Base-by-base conservation (phyloP, 2,888 invertebrate species). In the Drosophila monieri region DNA sequence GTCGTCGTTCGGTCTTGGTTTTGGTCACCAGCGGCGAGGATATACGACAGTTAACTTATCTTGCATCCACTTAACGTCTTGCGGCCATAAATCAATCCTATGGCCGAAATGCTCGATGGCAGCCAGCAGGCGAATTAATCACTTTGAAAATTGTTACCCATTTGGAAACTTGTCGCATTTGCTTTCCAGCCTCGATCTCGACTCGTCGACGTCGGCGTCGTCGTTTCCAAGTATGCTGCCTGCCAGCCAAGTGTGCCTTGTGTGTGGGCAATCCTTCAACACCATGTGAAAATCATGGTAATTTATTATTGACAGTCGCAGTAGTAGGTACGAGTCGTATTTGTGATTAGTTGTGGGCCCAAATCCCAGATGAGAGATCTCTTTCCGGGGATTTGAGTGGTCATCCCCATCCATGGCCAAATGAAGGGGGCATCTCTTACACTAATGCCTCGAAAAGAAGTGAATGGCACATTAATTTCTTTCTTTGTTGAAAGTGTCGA, bases 1-100 rank as follows among this genome's bases (percentile, higher is more conserved):
- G 21, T 12, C 21, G 21, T 6, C 4, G 43, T 43, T 10, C 10
- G 27, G 21, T 21, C 21, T 12, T 6, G 9, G 43, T 21, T 10
- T 21, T 76, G 83, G 78, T 80, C 85, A 85, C 86, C 85, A 86
- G 79, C 85, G 62, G 85, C 74, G 85, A 86, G 85, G 80, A 86
- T 79, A 80, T 78, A 85, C 79, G 81, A 85, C 85, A 81, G 81
- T 89, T 83, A 80, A 87, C 89, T 87, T 87, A 85, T 88, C 88
- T 89, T 80, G 84, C 88, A 86, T 88, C 89, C 86, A 88, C 85
- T 87, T 89, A 87, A 76, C 83, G 88, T 88, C 88, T 85, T 80
- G 80, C 73, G 79, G 88, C 80, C 76, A 88, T 88, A 89, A 88
- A 89, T 88, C 89, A 88, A 89, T 87, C 86, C 85, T 66, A 88